Percentiles rank a stretch among this genome's conserved stretches.
phyloP scores from a whole-genome alignment of 2,797 vertebrate species.

The Enteromius radiatus region DNA sequence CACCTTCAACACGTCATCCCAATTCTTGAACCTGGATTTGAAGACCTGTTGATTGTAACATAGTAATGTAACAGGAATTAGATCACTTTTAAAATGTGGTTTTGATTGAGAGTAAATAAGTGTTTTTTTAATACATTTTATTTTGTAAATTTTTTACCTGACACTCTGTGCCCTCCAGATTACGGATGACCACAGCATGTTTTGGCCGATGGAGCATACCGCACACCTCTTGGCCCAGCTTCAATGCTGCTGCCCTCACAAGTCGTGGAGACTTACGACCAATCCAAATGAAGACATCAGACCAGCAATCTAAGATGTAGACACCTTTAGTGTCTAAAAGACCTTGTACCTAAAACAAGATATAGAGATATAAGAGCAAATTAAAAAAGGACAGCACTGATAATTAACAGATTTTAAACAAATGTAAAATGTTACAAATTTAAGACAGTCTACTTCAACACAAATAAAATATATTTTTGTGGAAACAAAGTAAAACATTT shows the following conservation, averaged over 20 bases:
- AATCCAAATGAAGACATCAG: slow-evolving; percentile 97
- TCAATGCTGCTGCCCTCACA: slow-evolving; percentile 93
- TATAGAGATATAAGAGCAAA: background rate
- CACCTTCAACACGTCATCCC: slow-evolving; percentile 95
- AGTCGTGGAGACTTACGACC: slow-evolving; percentile 93
- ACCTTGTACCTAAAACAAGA: slow-evolving; percentile 84
- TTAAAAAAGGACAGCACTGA: too few relatives aligned
- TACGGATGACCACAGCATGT: slow-evolving; percentile 89
- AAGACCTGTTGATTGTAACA: slow-evolving; percentile 81
- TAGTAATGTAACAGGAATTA: background rate
- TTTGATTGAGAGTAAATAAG: background rate
- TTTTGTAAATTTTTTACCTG: slow-evolving; percentile 78
- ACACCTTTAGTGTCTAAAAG: slow-evolving; percentile 94
- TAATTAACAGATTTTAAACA: background rate
- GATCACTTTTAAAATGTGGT: background rate
- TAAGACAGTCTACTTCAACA: too few relatives aligned
- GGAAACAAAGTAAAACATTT: background rate
- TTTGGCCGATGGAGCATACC: slow-evolving; percentile 95
- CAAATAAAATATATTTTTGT: background rate
- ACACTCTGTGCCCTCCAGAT: slow-evolving; percentile 93
- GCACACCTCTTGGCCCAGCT: slow-evolving; percentile 96
- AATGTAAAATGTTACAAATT: background rate
- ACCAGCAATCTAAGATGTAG: slow-evolving; percentile 99
- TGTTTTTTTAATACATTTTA: background rate
- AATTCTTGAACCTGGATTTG: slow-evolving; percentile 98